These are phyloP conservation scores for Odobenus rosmarus DNA, from an alignment of 2,113 vertebrate genomes.

Conservation along the genomic window DNA sequence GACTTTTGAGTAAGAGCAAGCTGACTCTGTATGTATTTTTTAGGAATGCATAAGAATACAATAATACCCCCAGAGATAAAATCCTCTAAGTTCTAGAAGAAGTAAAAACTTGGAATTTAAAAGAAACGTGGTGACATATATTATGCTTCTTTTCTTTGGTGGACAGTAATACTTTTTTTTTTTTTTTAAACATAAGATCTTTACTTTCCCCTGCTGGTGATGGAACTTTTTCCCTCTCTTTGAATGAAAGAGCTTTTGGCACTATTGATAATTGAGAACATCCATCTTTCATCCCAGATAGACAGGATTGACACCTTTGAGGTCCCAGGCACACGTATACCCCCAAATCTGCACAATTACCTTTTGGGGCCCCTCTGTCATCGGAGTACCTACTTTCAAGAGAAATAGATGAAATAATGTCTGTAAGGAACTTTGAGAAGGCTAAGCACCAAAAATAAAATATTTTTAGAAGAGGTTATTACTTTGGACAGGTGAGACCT, in stretches of 20 bases:
- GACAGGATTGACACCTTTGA: constrained; percentile 43
- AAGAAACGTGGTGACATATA: not conserved
- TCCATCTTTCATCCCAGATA: constrained; percentile 41
- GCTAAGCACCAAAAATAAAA: constrained; percentile 69
- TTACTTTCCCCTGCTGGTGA: not conserved
- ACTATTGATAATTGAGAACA: constrained; percentile 47
- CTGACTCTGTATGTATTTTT: constrained; percentile 35
- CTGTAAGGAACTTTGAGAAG: constrained; percentile 69
- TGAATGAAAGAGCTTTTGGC: constrained; percentile 9
- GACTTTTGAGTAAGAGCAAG: not conserved
- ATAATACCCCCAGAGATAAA: not conserved
- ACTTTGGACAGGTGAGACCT: constrained; percentile 54
- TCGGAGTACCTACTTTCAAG: constrained; percentile 58
- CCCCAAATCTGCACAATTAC: constrained; percentile 56
- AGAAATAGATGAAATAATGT: constrained; percentile 77
- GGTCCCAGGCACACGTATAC: constrained; percentile 25
- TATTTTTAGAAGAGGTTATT: constrained; percentile 76
- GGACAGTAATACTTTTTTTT: not conserved
- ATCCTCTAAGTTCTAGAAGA: not conserved
- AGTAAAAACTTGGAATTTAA: constrained; percentile 31
- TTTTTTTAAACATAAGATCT: not conserved
- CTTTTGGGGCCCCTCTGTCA: constrained; percentile 68
- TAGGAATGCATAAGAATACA: not conserved
- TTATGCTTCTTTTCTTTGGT: constrained; percentile 27
- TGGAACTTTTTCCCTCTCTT: constrained; percentile 16